Conservation (phyloP, 2,888 invertebrate genomes). For the Rhaphigaster nebulosa region DNA sequence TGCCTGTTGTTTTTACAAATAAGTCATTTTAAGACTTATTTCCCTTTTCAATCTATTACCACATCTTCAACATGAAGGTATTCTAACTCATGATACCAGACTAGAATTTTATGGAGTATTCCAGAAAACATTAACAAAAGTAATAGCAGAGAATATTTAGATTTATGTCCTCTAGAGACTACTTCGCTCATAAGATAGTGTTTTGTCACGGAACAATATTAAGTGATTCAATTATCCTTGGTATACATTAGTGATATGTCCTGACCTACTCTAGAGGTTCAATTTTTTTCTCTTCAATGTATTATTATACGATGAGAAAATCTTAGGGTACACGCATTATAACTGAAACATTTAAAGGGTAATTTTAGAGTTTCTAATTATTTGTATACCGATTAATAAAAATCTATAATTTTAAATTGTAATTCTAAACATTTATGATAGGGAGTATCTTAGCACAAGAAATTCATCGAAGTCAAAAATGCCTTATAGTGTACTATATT, state of each 20-base stretch:
- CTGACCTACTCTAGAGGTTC: neutral
- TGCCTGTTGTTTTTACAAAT: too few relatives aligned
- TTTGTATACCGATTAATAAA: neutral
- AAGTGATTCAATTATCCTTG: neutral
- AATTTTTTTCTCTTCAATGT: neutral
- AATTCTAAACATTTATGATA: too few relatives aligned
- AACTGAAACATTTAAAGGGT: neutral
- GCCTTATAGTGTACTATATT: too few relatives aligned
- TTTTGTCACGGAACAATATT: slow-evolving; percentile 29
- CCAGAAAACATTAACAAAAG: neutral
- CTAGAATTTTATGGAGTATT: neutral
- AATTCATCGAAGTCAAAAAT: too few relatives aligned
- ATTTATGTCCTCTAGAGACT: neutral
- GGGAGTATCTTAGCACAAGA: too few relatives aligned
- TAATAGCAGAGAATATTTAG: neutral
- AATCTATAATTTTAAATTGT: too few relatives aligned
- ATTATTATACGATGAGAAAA: too few relatives aligned
- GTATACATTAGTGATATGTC: neutral
- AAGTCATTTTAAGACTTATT: too few relatives aligned
- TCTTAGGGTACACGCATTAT: too few relatives aligned
- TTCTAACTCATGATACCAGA: too few relatives aligned
- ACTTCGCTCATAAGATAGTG: neutral
- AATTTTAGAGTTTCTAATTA: neutral
- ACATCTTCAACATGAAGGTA: too few relatives aligned
- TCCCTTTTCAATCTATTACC: too few relatives aligned